A percentile compares a stretch with the other conserved stretches of the same genome.
phyloP scores from a whole-genome alignment of 1,140 invertebrate genomes.

The Drosophila jambulina region DNA sequence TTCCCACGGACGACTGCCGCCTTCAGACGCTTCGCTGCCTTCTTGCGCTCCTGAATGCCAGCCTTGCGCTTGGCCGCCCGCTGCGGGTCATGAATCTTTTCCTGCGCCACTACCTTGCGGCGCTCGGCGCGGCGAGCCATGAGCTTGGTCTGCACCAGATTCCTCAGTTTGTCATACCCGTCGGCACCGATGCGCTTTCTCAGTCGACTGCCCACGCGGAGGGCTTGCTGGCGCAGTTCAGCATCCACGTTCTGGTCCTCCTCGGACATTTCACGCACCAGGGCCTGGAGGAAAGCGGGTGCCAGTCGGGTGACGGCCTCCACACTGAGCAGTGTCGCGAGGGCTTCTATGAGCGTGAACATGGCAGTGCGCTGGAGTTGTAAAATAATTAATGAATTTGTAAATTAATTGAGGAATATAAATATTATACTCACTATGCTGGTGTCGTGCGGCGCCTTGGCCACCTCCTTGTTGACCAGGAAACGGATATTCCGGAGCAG shows the following conservation, averaged over 20 bases:
- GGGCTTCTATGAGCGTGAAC: constrained; percentile 91
- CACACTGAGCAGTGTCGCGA: constrained; percentile 87
- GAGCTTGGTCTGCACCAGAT: constrained; percentile 86
- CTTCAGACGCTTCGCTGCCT: constrained; percentile 73
- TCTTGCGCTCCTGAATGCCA: constrained; percentile 77
- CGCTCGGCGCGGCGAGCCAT: constrained; percentile 88
- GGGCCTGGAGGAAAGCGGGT: constrained; percentile 87
- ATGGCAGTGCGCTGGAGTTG: constrained; percentile 87
- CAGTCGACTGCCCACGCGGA: constrained; percentile 89
- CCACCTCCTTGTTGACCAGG: constrained; percentile 87
- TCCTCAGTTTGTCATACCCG: constrained; percentile 87
- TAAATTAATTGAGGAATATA: too few relatives aligned
- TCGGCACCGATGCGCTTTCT: constrained; percentile 89
- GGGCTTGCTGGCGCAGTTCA: constrained; percentile 87
- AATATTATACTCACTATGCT: constrained; percentile 85
- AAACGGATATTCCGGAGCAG: constrained; percentile 87
- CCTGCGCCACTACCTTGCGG: constrained; percentile 88
- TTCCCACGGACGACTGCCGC: constrained; percentile 78
- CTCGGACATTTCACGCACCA: constrained; percentile 89
- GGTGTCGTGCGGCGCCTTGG: constrained; percentile 85
- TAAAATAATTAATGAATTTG: not conserved
- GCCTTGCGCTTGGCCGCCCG: constrained; percentile 88
- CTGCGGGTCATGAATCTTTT: constrained; percentile 90
- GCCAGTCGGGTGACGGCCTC: constrained; percentile 85
- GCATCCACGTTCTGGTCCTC: constrained; percentile 86